Percentiles rank a stretch among this genome's conserved stretches.
phyloP scores from a whole-genome alignment of 2,113 vertebrate species.

The Junco hyemalis region DNA sequence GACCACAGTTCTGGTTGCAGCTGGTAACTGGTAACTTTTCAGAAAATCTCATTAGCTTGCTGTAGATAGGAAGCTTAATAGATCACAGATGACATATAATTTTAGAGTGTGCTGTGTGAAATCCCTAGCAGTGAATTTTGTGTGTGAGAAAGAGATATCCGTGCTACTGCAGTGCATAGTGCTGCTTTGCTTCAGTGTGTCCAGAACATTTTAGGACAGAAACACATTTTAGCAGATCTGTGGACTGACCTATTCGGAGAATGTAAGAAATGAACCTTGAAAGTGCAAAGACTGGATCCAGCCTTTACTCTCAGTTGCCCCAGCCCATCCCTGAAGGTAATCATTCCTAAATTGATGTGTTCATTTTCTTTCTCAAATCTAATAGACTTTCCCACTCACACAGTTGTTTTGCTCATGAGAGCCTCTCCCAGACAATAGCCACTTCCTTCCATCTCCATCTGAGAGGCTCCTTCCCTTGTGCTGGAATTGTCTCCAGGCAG shows the following conservation, averaged over 20 bases:
- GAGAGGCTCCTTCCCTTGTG: background rate
- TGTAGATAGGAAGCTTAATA: background rate
- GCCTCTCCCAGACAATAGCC: background rate
- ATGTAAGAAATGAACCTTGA: background rate
- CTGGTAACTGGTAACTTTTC: background rate
- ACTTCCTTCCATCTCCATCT: background rate
- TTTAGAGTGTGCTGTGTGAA: background rate
- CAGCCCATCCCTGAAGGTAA: background rate
- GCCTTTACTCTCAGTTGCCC: background rate
- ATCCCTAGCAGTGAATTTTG: background rate
- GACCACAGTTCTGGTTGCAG: background rate
- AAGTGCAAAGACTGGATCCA: background rate
- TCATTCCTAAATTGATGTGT: background rate
- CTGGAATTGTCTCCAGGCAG: background rate
- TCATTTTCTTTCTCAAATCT: background rate
- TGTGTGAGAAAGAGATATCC: background rate
- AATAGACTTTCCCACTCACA: background rate
- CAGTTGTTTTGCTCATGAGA: background rate
- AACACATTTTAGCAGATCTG: background rate
- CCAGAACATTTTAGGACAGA: background rate
- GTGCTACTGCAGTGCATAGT: background rate
- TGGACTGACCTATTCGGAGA: background rate
- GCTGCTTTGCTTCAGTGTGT: background rate
- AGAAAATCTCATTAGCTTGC: constrained; percentile 10
- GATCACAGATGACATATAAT: constrained; percentile 1